phyloP scores from a whole-genome alignment of 2,888 invertebrate genomes.

The Oscheius sp. region DNA sequence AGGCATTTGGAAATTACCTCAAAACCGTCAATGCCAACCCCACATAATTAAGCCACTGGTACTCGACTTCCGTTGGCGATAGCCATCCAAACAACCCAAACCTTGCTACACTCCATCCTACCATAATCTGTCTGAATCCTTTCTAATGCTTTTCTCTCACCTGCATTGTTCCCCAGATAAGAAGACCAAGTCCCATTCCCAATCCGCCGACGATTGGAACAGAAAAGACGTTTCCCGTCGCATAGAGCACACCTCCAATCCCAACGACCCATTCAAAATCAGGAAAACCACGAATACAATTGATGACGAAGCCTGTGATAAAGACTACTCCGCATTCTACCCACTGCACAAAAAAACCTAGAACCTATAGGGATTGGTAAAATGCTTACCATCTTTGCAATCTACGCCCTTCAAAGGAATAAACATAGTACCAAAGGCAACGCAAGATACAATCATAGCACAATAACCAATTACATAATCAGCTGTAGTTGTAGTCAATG shows the following conservation, averaged over 20 bases:
- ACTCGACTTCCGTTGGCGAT: slow-evolving; percentile 51
- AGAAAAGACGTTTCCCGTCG: slow-evolving; percentile 66
- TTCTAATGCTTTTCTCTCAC: slow-evolving; percentile 32
- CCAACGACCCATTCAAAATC: slow-evolving; percentile 59
- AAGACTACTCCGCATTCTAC: slow-evolving; percentile 64
- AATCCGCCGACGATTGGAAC: slow-evolving; percentile 64
- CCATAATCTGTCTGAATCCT: slow-evolving; percentile 48
- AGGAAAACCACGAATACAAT: slow-evolving; percentile 58
- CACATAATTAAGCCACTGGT: slow-evolving; percentile 59
- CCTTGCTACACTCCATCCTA: slow-evolving; percentile 67
- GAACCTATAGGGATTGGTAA: neutral
- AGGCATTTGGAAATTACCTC: slow-evolving; percentile 35
- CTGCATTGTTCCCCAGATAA: slow-evolving; percentile 66
- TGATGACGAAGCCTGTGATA: slow-evolving; percentile 60
- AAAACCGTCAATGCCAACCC: slow-evolving; percentile 60
- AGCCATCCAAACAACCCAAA: slow-evolving; percentile 62
- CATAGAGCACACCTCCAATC: slow-evolving; percentile 63
- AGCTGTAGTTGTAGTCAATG: neutral
- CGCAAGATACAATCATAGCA: slow-evolving; percentile 58
- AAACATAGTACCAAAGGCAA: slow-evolving; percentile 65
- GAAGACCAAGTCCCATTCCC: slow-evolving; percentile 65
- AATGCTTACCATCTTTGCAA: slow-evolving; percentile 61
- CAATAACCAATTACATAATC: slow-evolving; percentile 54
- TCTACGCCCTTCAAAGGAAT: slow-evolving; percentile 57
- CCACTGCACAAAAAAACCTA: slow-evolving; percentile 67